A percentile compares a stretch with the other conserved stretches of the same genome.
Conservation (phyloP, 2,888 invertebrate genomes). For the Stenolophus ochropezus region DNA sequence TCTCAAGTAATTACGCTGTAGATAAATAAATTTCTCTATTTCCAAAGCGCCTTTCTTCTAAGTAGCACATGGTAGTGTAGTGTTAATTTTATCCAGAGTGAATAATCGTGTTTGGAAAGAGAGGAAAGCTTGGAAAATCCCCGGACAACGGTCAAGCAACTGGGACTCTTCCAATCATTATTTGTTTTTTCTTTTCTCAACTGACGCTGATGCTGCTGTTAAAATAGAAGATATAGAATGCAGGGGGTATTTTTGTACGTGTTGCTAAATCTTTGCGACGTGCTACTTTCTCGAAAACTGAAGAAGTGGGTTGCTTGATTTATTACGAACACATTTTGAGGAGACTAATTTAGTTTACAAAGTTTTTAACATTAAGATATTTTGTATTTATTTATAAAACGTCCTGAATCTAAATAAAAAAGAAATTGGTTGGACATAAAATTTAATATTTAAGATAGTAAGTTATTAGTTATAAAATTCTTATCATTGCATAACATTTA, state of each 20-base stretch:
- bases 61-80: background rate
- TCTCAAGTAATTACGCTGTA: background rate
- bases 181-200: constrained; percentile 25
- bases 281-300: background rate
- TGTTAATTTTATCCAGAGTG: constrained; percentile 15
- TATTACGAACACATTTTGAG: background rate
- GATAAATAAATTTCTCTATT: background rate
- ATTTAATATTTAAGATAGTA: too few species aligned
- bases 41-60: background rate
- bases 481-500: too few species aligned
- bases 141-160: constrained; percentile 30
- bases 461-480: too few species aligned
- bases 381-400: background rate
- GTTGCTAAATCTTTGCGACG: constrained; percentile 34
- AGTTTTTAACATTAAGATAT: background rate
- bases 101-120: constrained; percentile 34
- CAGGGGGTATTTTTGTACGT: constrained; percentile 23
- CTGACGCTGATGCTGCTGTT: background rate
- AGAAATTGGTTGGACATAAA: too few species aligned
- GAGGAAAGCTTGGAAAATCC: constrained; percentile 16
- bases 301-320: background rate
- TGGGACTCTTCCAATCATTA: constrained; percentile 23
- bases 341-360: too few species aligned
- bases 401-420: too few species aligned
- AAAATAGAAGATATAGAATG: constrained; percentile 10